These are phyloP conservation scores for Mugil cephalus DNA, from an alignment of 2,113 vertebrate species.

Conservation along the genomic window DNA sequence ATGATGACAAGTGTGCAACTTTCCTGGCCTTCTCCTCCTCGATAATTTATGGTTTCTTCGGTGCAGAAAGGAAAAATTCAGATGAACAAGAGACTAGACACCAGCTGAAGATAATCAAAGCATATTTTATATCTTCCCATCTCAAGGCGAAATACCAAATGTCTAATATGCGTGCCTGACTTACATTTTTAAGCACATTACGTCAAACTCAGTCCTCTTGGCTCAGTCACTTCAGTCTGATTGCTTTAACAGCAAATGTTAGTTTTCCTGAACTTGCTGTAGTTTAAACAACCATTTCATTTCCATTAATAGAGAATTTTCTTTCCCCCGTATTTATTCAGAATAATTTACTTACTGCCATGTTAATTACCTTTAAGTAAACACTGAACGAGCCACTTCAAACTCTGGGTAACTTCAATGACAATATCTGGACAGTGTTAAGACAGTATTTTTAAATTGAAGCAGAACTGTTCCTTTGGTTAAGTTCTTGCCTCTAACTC, in stretches of 20 bases:
- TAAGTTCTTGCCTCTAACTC: neutral
- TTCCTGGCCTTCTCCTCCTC: conserved; percentile 31
- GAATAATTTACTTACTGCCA: neutral
- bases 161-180: no score
- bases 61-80: conserved; percentile 39
- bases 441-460: neutral
- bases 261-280: neutral
- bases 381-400: neutral
- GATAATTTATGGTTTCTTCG: conserved; percentile 40
- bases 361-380: conserved; percentile 6
- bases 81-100: neutral
- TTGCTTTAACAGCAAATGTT: neutral
- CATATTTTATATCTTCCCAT: neutral
- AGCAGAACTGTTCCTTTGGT: neutral
- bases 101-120: conserved; percentile 39
- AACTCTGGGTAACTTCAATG: neutral
- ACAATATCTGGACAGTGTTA: no score
- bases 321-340: no score
- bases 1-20: conserved; percentile 22
- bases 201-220: no score
- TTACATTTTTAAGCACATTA: no score
- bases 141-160: no score
- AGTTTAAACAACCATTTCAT: no score
- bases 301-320: no score
- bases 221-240: neutral